These are phyloP conservation scores for Lophotriccus pileatus DNA, from an alignment of 2,797 vertebrate species.

Conservation along the genomic window DNA sequence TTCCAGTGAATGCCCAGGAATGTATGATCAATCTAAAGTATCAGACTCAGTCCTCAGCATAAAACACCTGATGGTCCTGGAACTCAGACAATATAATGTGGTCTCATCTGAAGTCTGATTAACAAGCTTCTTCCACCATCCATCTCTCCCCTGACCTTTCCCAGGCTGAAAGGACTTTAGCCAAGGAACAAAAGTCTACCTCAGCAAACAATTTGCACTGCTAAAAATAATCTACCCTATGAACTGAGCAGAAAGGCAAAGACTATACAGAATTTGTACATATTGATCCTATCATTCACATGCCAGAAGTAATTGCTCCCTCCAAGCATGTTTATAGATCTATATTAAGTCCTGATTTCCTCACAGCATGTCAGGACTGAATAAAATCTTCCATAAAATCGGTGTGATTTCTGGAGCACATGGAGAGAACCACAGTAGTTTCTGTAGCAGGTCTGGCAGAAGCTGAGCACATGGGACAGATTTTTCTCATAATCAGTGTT, in stretches of 20 bases:
- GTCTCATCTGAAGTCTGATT: neutral
- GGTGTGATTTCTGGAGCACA: neutral
- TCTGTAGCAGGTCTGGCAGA: neutral
- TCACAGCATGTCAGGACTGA: neutral
- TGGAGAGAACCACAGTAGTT: neutral
- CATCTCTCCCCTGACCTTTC: neutral
- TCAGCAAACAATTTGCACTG: neutral
- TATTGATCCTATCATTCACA: conserved; percentile 55
- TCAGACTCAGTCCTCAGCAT: neutral
- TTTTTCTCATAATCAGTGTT: neutral
- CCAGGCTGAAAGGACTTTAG: neutral
- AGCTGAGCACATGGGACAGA: neutral
- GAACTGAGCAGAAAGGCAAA: neutral
- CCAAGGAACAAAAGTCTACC: conserved; percentile 1
- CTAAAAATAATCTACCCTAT: conserved; percentile 28
- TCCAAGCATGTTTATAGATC: conserved; percentile 44
- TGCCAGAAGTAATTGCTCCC: conserved; percentile 54
- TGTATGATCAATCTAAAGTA: neutral
- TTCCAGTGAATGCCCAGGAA: neutral
- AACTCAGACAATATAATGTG: neutral
- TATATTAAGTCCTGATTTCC: conserved; percentile 23
- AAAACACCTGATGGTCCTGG: neutral
- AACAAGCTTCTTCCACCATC: neutral
- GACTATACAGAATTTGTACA: neutral
- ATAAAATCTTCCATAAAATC: neutral